These are phyloP conservation scores for Protosalanx chinensis DNA, from an alignment of 2,797 vertebrate genomes.

Conservation along the genomic window DNA sequence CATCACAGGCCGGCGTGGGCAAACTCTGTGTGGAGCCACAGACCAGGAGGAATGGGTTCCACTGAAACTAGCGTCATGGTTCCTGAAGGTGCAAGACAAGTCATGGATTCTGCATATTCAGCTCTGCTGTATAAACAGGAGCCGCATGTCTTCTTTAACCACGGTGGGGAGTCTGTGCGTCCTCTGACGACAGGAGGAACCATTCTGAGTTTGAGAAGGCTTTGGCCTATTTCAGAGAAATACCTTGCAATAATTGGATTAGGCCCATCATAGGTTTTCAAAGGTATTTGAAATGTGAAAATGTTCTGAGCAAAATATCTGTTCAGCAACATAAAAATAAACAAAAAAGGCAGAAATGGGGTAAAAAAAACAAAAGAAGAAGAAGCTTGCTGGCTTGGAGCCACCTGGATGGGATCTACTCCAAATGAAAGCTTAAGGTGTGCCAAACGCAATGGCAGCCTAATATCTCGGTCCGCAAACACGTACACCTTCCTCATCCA, in stretches of 20 bases:
- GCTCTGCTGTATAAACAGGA: slow-evolving; percentile 35
- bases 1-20: slow-evolving; percentile 26
- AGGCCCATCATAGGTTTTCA: slow-evolving; percentile 34
- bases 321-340: slow-evolving; percentile 20
- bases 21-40: slow-evolving; percentile 11
- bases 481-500: slow-evolving; percentile 66
- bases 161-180: slow-evolving; percentile 1
- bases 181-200: not conserved
- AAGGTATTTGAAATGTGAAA: slow-evolving; percentile 31
- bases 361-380: slow-evolving; percentile 29
- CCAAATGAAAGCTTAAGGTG: slow-evolving; percentile 62
- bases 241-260: slow-evolving; percentile 42
- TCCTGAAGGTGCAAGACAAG: slow-evolving; percentile 10
- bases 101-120: slow-evolving; percentile 25
- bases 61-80: not conserved
- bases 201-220: not conserved
- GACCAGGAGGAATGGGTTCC: not conserved
- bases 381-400: slow-evolving; percentile 45
- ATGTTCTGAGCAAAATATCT: slow-evolving; percentile 8
- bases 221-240: slow-evolving; percentile 37
- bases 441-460: slow-evolving; percentile 59
- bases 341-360: slow-evolving; percentile 25
- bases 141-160: not conserved
- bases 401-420: slow-evolving; percentile 62
- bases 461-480: slow-evolving; percentile 54